These are phyloP conservation scores for Virgularia gustaviana DNA, from an alignment of 92 coral and sea anemone species.

Conservation along the genomic window DNA sequence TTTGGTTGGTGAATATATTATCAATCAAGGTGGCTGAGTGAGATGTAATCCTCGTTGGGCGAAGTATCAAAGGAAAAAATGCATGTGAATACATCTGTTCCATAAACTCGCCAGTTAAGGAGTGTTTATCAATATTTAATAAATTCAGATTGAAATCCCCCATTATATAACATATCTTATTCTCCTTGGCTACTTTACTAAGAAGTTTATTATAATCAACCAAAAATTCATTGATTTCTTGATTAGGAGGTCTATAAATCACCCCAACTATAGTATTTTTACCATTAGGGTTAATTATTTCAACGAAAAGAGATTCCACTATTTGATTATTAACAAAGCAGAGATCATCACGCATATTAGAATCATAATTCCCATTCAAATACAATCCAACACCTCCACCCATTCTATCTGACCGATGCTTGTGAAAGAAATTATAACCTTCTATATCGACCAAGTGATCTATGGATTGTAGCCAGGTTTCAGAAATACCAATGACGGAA, in stretches of 20 bases:
- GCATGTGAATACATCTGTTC: too few relatives aligned
- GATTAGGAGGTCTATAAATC: slow-evolving; percentile 22
- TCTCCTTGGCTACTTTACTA: neutral
- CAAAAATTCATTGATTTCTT: neutral
- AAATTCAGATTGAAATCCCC: neutral
- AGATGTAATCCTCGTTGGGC: too few relatives aligned
- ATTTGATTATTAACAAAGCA: neutral
- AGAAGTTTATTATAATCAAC: neutral
- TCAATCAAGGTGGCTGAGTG: too few relatives aligned
- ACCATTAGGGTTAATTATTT: neutral
- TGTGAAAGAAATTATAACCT: slow-evolving; percentile 7
- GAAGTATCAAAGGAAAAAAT: too few relatives aligned
- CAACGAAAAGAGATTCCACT: neutral
- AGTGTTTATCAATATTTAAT: too few relatives aligned
- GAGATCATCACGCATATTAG: neutral
- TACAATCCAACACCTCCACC: slow-evolving; percentile 22
- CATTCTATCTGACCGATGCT: neutral
- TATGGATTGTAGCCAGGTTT: slow-evolving; percentile 21
- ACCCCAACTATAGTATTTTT: slow-evolving; percentile 17
- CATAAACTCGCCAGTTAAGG: too few relatives aligned
- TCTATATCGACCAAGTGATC: neutral
- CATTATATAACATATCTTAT: neutral
- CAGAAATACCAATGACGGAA: slow-evolving; percentile 13
- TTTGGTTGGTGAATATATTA: too few relatives aligned
- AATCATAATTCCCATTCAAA: neutral